Evolutionary conservation across 2,113 vertebrate genomes (phyloP).

Genomic region (Callospermophilus lateralis): DNA sequence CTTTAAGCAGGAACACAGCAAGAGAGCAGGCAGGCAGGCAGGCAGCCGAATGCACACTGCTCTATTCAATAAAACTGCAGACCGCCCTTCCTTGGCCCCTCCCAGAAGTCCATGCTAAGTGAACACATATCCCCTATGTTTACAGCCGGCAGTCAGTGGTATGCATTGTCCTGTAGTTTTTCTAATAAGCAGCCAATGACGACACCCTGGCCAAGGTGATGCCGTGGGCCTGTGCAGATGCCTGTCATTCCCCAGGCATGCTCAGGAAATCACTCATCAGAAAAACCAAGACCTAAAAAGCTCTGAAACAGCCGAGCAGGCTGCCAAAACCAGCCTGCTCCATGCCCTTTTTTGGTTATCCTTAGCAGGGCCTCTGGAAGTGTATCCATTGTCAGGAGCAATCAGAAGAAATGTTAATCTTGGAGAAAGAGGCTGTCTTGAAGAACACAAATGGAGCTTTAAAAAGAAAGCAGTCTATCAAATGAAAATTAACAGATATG

Average conservation of each 20-base stretch:
- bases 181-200: conserved; percentile 88
- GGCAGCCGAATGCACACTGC: conserved; percentile 86
- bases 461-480: conserved; percentile 77
- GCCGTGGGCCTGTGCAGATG: conserved; percentile 88
- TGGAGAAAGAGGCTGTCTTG: conserved; percentile 87
- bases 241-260: conserved; percentile 92
- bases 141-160: conserved; percentile 88
- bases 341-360: conserved; percentile 95
- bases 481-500: conserved; percentile 64
- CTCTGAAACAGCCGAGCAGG: conserved; percentile 86
- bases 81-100: conserved; percentile 90
- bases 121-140: conserved; percentile 90
- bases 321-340: conserved; percentile 91
- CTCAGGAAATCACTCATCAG: conserved; percentile 91
- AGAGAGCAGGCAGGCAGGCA: conserved; percentile 78
- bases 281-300: conserved; percentile 91
- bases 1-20: conserved; percentile 81
- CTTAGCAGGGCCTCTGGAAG: conserved; percentile 92
- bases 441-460: conserved; percentile 82
- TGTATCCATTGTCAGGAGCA: conserved; percentile 93
- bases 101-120: conserved; percentile 90
- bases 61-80: conserved; percentile 89
- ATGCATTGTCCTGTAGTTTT: conserved; percentile 91
- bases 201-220: conserved; percentile 86
- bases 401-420: conserved; percentile 95